Conservation (phyloP, 1,140 invertebrate genomes). For the Metaphire vulgaris region DNA sequence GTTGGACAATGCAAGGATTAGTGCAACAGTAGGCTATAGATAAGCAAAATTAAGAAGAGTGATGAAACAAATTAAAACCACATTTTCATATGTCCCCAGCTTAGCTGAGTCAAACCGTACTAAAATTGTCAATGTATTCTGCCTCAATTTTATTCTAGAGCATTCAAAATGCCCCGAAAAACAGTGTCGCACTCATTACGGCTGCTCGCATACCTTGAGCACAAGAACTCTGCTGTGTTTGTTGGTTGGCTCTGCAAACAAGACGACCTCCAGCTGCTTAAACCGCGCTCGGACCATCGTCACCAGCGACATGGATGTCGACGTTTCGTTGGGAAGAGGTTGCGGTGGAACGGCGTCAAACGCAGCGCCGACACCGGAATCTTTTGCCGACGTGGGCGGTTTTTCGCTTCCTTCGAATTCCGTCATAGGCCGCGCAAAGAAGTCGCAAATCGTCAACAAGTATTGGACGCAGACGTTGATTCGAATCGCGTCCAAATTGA, state of each 20-base stretch:
- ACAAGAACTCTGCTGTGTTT: slow-evolving; percentile 67
- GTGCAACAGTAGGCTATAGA: no score
- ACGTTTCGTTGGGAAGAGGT: slow-evolving; percentile 52
- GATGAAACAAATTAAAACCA: no score
- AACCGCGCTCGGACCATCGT: slow-evolving; percentile 44
- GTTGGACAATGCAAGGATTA: no score
- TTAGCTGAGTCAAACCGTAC: no score
- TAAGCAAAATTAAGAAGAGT: no score
- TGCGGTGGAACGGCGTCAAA: not conserved
- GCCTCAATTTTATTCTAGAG: no score
- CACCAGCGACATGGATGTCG: not conserved
- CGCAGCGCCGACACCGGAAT: slow-evolving; percentile 47
- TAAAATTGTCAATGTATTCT: no score
- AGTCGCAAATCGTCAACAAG: slow-evolving; percentile 3
- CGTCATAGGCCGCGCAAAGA: slow-evolving; percentile 4
- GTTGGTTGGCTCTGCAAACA: slow-evolving; percentile 64
- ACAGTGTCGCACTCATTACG: no score
- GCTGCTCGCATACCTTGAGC: slow-evolving; percentile 54
- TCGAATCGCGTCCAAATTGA: slow-evolving; percentile 19
- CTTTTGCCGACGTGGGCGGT: slow-evolving; percentile 59
- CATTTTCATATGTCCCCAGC: no score
- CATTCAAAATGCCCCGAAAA: no score
- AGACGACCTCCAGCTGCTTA: slow-evolving; percentile 69
- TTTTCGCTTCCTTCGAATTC: slow-evolving; percentile 50
- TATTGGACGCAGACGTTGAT: slow-evolving; percentile 17